Conservation (phyloP, 1,140 invertebrate genomes). For the Chymomyza costata region DNA sequence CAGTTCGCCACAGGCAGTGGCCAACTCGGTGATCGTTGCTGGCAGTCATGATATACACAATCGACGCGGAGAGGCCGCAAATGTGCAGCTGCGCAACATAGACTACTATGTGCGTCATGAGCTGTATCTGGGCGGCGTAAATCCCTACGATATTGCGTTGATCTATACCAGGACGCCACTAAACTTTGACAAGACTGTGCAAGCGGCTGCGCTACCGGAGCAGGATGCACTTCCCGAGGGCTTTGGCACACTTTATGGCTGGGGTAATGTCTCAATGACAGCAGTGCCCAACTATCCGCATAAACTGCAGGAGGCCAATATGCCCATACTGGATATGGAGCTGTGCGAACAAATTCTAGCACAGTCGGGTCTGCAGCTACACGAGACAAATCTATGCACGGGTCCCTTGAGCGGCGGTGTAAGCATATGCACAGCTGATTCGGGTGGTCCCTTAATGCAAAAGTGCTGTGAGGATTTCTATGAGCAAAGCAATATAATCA, state of each 20-base stretch:
- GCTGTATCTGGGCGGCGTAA: constrained; percentile 70
- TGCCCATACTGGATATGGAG: constrained; percentile 75
- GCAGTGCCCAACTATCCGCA: constrained; percentile 71
- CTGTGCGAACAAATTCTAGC: constrained; percentile 62
- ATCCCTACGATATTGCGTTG: constrained; percentile 77
- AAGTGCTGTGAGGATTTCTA: constrained; percentile 33
- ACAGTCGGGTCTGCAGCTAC: constrained; percentile 60
- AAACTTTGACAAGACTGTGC: constrained; percentile 67
- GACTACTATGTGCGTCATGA: constrained; percentile 64
- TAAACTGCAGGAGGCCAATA: constrained; percentile 74
- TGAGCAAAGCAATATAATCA: constrained; percentile 52
- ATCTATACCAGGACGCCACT: constrained; percentile 75
- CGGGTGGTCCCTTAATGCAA: constrained; percentile 75
- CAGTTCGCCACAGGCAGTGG: constrained; percentile 48
- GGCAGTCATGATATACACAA: constrained; percentile 65
- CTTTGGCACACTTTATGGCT: constrained; percentile 75
- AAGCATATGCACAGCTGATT: constrained; percentile 77
- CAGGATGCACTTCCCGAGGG: constrained; percentile 75
- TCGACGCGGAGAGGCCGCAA: constrained; percentile 34
- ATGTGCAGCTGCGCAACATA: constrained; percentile 59
- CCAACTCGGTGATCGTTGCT: constrained; percentile 63
- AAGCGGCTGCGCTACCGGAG: constrained; percentile 74
- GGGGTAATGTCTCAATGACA: constrained; percentile 76
- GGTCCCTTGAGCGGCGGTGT: constrained; percentile 76
- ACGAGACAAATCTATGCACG: constrained; percentile 77